Conservation (phyloP, 2,113 vertebrate species). For the Steatornis caripensis region DNA sequence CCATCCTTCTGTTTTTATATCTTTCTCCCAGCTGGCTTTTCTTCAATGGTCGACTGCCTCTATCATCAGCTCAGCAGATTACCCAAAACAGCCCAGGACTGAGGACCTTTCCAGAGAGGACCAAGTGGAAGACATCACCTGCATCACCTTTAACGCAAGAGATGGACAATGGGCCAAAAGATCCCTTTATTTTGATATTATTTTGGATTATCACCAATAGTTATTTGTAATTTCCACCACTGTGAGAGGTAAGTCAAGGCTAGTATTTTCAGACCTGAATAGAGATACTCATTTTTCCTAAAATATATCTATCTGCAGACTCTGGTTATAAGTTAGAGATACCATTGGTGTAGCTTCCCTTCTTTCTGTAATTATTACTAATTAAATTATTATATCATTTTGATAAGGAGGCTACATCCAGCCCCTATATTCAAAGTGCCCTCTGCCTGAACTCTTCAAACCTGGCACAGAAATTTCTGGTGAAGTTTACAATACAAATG, state of each 20-base stretch:
- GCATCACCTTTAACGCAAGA: neutral
- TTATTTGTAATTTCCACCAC: neutral
- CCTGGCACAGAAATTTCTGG: constrained; percentile 50
- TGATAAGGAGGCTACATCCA: neutral
- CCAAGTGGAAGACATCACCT: neutral
- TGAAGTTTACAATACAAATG: constrained; percentile 42
- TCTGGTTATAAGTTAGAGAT: neutral
- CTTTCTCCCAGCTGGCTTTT: neutral
- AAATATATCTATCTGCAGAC: neutral
- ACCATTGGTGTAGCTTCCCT: neutral
- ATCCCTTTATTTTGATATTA: neutral
- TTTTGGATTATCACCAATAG: neutral
- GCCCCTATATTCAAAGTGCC: neutral
- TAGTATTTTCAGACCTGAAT: neutral
- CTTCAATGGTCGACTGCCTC: neutral
- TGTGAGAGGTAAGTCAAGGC: neutral
- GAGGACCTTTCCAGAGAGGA: neutral
- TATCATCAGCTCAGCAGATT: neutral
- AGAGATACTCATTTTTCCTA: neutral
- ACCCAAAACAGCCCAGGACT: neutral
- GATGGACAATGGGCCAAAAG: neutral
- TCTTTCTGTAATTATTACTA: neutral
- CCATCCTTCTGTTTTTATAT: neutral
- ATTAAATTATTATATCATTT: neutral
- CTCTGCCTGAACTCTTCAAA: constrained; percentile 22